These are phyloP conservation scores for Hetaerina americana DNA, from an alignment of 1,140 invertebrate species.

Conservation along the genomic window DNA sequence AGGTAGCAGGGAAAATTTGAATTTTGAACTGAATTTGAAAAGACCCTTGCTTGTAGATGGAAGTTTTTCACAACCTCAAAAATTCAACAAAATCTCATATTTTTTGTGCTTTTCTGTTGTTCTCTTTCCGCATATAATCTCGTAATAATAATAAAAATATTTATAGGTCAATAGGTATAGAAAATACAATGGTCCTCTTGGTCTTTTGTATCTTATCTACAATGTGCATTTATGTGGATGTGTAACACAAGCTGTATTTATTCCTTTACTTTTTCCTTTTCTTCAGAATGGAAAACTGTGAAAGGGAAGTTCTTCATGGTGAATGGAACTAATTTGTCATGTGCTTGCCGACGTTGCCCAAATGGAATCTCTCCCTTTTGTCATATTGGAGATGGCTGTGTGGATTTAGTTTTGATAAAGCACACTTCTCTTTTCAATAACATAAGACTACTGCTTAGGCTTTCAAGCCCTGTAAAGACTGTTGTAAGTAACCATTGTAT, in stretches of 20 bases:
- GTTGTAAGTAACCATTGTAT: slow-evolving; percentile 38
- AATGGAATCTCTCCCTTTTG: slow-evolving; percentile 64
- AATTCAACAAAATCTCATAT: no score
- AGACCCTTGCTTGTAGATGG: no score
- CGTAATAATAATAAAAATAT: not conserved
- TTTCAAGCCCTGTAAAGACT: slow-evolving; percentile 41
- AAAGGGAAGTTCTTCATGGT: slow-evolving; percentile 65
- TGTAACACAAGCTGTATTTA: not conserved
- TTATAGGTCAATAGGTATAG: not conserved
- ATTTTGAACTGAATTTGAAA: no score
- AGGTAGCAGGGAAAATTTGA: no score
- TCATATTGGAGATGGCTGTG: slow-evolving; percentile 69
- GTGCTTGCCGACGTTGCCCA: slow-evolving; percentile 56
- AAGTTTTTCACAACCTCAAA: no score
- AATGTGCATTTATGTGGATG: no score
- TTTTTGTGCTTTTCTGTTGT: not conserved
- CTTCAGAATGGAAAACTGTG: slow-evolving; percentile 41
- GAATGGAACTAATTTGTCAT: slow-evolving; percentile 65
- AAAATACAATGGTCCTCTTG: no score
- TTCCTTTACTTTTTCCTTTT: not conserved
- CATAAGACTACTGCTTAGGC: slow-evolving; percentile 49
- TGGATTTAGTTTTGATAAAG: slow-evolving; percentile 62
- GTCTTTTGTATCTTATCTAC: no score
- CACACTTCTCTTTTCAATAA: slow-evolving; percentile 62
- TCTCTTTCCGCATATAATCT: not conserved